phyloP scores from a whole-genome alignment of 2,888 invertebrate species.

The Spilosoma lubricipeda region DNA sequence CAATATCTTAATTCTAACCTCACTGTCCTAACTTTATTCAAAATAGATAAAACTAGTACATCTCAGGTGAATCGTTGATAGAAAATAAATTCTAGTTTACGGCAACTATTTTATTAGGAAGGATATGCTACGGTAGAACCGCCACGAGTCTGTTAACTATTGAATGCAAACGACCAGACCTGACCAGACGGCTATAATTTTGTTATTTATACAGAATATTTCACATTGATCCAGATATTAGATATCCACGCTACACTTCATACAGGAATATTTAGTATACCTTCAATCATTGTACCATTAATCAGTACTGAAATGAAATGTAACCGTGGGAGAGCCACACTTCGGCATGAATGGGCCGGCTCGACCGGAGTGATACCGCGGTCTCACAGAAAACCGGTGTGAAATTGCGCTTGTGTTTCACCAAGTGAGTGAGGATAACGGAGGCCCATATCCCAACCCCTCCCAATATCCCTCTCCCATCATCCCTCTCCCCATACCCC shows the following conservation, averaged over 20 bases:
- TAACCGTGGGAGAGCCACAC: no score
- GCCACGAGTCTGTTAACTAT: conserved; percentile 17
- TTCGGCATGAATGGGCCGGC: no score
- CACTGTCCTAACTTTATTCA: background rate
- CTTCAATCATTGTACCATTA: background rate
- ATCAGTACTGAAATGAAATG: background rate
- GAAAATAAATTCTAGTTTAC: conserved; percentile 61
- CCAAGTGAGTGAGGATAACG: no score
- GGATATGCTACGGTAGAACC: conserved; percentile 11
- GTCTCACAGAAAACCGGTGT: no score
- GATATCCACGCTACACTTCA: background rate
- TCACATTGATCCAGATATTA: conserved; percentile 7
- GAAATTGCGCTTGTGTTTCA: no score
- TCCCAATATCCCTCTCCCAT: no score
- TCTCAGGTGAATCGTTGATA: conserved; percentile 47
- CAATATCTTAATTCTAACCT: conserved; percentile 1
- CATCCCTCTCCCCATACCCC: no score
- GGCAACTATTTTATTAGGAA: conserved; percentile 59
- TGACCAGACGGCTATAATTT: conserved; percentile 1
- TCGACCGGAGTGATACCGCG: no score
- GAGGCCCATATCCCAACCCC: no score
- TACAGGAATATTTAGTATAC: background rate
- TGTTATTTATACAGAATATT: conserved; percentile 21
- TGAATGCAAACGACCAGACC: conserved; percentile 19
- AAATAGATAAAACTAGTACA: conserved; percentile 19